phyloP scores from a whole-genome alignment of 2,113 vertebrate species.

The Notarius quadriscutis region DNA sequence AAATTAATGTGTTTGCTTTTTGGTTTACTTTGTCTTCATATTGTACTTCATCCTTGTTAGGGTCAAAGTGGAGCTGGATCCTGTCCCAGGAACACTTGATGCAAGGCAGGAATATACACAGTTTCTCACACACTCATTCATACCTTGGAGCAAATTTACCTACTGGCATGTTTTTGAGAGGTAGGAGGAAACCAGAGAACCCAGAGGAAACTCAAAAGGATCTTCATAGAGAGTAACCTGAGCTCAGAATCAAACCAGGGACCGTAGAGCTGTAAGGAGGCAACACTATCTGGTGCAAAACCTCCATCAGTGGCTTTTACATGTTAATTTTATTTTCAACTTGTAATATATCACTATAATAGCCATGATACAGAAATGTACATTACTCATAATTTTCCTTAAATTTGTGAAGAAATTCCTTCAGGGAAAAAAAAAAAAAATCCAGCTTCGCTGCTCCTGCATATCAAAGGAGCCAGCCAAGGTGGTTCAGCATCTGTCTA shows the following conservation, averaged over 20 bases:
- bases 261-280: background rate
- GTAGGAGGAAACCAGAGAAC: background rate
- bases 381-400: background rate
- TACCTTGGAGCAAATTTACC: background rate
- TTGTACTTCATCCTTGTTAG: too few relatives aligned
- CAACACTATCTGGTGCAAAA: background rate
- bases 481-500: too few relatives aligned
- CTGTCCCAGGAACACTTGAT: too few relatives aligned
- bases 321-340: too few relatives aligned
- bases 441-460: too few relatives aligned
- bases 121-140: background rate
- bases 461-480: too few relatives aligned
- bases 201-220: background rate
- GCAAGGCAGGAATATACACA: background rate
- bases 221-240: background rate
- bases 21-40: too few relatives aligned
- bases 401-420: background rate
- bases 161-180: background rate
- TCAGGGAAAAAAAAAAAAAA: background rate
- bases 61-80: background rate
- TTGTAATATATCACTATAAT: too few relatives aligned
- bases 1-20: background rate
- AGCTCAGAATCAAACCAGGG: background rate
- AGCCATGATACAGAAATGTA: background rate
- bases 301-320: too few relatives aligned